Evolutionary conservation across 2,888 invertebrate species (phyloP).

Genomic region (Drosophila bunnanda): DNA sequence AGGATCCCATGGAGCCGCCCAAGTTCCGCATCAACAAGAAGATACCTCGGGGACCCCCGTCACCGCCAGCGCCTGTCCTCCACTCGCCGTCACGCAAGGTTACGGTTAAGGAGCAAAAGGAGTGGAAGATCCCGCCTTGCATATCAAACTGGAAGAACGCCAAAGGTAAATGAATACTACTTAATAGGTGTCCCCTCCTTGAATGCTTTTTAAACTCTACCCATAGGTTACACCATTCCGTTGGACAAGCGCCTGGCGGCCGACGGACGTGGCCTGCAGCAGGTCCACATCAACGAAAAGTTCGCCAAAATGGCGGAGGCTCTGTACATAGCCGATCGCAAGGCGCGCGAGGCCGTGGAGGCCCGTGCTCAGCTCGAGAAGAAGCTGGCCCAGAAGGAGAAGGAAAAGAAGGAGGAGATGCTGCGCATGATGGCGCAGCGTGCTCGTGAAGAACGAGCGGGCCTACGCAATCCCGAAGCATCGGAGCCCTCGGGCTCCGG

Average conservation of each 20-base stretch:
- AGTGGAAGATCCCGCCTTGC: slow-evolving; percentile 99
- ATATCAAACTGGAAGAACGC: slow-evolving; percentile 99
- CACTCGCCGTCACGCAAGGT: slow-evolving; percentile 99
- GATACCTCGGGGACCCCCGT: slow-evolving; percentile 98
- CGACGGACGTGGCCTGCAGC: slow-evolving; percentile 98
- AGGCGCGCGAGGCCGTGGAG: slow-evolving; percentile 98
- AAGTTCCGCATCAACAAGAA: slow-evolving; percentile 99
- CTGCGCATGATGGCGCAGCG: slow-evolving; percentile 96
- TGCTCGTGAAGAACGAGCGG: slow-evolving; percentile 97
- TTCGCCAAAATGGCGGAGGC: slow-evolving; percentile 99
- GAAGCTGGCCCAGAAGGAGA: slow-evolving; percentile 98
- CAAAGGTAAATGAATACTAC: slow-evolving; percentile 87
- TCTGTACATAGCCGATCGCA: slow-evolving; percentile 98
- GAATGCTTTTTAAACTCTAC: background rate
- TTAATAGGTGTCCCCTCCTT: background rate
- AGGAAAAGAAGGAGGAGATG: slow-evolving; percentile 98
- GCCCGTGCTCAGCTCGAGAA: slow-evolving; percentile 97
- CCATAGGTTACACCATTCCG: slow-evolving; percentile 92
- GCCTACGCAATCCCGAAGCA: slow-evolving; percentile 85
- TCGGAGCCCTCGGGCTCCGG: slow-evolving; percentile 74
- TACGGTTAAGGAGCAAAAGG: slow-evolving; percentile 99
- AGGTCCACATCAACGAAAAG: slow-evolving; percentile 99
- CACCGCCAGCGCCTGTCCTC: slow-evolving; percentile 99
- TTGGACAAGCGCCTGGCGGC: slow-evolving; percentile 99
- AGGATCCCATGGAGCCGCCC: slow-evolving; percentile 99